Base-by-base conservation (phyloP, 2,888 invertebrate species). In the Tinea semifulvella region DNA sequence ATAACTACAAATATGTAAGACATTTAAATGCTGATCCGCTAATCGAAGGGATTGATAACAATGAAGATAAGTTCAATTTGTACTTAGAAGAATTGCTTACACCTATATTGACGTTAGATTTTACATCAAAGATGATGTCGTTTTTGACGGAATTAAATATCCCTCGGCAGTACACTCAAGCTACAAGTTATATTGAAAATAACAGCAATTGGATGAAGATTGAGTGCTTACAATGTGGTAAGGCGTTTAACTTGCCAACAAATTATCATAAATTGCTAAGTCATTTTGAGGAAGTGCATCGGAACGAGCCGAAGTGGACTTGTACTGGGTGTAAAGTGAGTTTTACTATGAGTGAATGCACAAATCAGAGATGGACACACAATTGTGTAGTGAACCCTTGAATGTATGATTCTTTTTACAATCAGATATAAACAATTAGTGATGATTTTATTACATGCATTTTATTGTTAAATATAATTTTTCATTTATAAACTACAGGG, bases 61-160 rank as follows among this genome's bases (percentile, higher is more conserved):
- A 44, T 5, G 35, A 35, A 35, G 2, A 42, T 0, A 48, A 54
- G 6, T 61, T 62, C 42, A 68, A 74, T 47, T 46, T 74, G 2
- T 65, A 65, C 19, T 39, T 76, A 0, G 58, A 72, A 48, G 75
- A 76, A 45, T 56, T 52, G 0, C 6, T 65, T 0, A 43, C 51
- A 1, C 73, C 74, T 0, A 50, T 52, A 7, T 54, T 56, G 16
- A 14, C 48, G 1, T 53, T 60, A 1, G 31, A 46, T 10, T 26
- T 65, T 0, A 48, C 8, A 8, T 31, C 31, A 2, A 31, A 31
- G n/a, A 2, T 31, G 11, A 13, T 31, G n/a, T n/a, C n/a, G n/a
- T n/a, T n/a, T n/a, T n/a, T n/a, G n/a, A n/a, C n/a, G n/a, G n/a
- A n/a, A n/a, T n/a, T n/a, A n/a, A n/a, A n/a, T n/a, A n/a, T n/a